These are phyloP conservation scores for Drosophila pseudotalamancana DNA, from an alignment of 2,888 invertebrate species.

Conservation along the genomic window DNA sequence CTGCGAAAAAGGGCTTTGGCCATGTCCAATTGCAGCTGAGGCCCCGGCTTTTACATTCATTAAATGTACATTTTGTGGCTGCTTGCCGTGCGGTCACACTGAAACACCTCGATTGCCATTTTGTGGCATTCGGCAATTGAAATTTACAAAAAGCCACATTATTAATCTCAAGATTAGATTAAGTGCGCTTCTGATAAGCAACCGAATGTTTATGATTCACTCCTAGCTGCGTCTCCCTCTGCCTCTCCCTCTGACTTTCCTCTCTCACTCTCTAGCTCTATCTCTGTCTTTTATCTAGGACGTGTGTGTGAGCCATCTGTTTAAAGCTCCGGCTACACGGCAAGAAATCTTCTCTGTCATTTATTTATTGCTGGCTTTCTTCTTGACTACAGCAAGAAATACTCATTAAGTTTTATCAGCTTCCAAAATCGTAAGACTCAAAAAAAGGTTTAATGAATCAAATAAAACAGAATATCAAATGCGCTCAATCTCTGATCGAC, in stretches of 20 bases:
- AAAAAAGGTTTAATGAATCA: no score
- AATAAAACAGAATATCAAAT: no score
- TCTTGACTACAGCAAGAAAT: no score
- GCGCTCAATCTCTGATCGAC: no score
- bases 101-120: constrained; percentile 54
- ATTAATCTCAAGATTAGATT: constrained; percentile 77
- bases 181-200: constrained; percentile 58
- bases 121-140: constrained; percentile 58
- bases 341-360: neutral
- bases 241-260: no score
- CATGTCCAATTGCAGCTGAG: constrained; percentile 67
- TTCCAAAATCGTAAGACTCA: no score
- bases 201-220: constrained; percentile 38
- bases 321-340: constrained; percentile 1
- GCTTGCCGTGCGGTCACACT: constrained; percentile 24
- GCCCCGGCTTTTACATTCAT: constrained; percentile 41
- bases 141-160: constrained; percentile 74
- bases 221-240: no score
- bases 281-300: constrained; percentile 27
- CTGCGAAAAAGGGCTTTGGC: constrained; percentile 40
- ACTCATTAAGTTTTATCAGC: no score
- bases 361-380: no score
- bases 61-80: constrained; percentile 62
- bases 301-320: constrained; percentile 35
- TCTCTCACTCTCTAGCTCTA: no score